Percentiles rank a stretch among this genome's conserved stretches.
Evolutionary conservation across 2,113 vertebrate genomes (phyloP).

Genomic region (Nibea albiflora): DNA sequence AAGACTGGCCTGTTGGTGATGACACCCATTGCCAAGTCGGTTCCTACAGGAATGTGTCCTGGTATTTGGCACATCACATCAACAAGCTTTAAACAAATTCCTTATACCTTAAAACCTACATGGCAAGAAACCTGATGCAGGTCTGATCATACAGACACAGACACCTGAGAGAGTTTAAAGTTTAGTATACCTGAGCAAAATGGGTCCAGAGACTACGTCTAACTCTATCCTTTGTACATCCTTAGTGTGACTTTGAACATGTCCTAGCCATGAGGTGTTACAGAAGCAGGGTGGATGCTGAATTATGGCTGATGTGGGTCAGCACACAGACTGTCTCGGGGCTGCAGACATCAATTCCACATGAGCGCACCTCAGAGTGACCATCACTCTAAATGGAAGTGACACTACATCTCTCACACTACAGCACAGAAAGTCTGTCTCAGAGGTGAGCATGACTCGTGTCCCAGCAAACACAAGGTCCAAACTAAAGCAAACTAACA

Average conservation of each 20-base stretch:
- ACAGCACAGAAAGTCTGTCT: not conserved
- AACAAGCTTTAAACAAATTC: no score
- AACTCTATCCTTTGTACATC: no score
- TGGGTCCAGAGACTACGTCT: not conserved
- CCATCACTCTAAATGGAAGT: not conserved
- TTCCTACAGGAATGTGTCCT: no score
- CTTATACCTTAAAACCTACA: no score
- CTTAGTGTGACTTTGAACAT: constrained; percentile 9
- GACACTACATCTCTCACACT: not conserved
- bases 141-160: no score
- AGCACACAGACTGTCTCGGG: constrained; percentile 21
- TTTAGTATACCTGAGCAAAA: not conserved
- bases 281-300: not conserved
- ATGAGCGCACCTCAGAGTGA: not conserved
- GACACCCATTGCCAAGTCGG: no score
- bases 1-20: no score
- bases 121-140: no score
- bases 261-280: not conserved
- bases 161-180: not conserved
- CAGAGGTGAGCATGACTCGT: not conserved
- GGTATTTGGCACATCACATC: no score
- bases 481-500: not conserved
- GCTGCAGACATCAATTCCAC: constrained; percentile 6
- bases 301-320: constrained; percentile 27
- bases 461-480: not conserved